Evolutionary conservation across 2,888 invertebrate genomes (phyloP), one percentile per base, ranked within the genome.

Genomic region (Oligia fasciuncula): DNA sequence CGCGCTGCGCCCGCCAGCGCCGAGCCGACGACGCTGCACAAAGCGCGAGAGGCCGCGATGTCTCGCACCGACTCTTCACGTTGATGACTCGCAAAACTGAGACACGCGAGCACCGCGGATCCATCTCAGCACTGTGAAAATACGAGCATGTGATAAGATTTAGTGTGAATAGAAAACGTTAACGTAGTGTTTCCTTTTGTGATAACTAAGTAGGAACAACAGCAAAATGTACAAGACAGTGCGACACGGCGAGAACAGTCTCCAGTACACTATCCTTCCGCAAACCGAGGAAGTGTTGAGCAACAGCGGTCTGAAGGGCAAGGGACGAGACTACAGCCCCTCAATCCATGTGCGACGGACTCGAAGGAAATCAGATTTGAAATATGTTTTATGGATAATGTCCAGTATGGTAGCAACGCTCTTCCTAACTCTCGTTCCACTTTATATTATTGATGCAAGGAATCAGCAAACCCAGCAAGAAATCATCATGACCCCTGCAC

Each of bases 231-330:
- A 98, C 95, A 98, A 98, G 95, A 98, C 98, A 89, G 98, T 98
- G 93, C 96, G 98, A 85, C 98, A 98, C 93, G 98, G 98, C 84
- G 98, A 98, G 93, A 98, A 98, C 91, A 98, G 98, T 92, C 97
- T 98, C 90, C 98, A 98, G 92, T 98, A 98, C 94, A 98, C 98
- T 89, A 98, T 98, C 90, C 96, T 98, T 85, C 98, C 98, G 80
- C 98, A 98, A 93, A 98, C 98, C 79, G 98, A 98, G 93, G 97
- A 97, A 92, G 97, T 97, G 89, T 95, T 97, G 80, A 97, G 93
- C 89, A 97, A 97, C 89, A 97, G 97, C 88, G 97, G 97, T 80
- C 90, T 97, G 83, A 97, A 97, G 88, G 97, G 97, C 84, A 97
- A 96, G 88, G 97, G 97, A 79, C 94, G 96, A 75, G 97, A 97